phyloP scores from a whole-genome alignment of 2,888 invertebrate genomes.

The Torymus auratus region DNA sequence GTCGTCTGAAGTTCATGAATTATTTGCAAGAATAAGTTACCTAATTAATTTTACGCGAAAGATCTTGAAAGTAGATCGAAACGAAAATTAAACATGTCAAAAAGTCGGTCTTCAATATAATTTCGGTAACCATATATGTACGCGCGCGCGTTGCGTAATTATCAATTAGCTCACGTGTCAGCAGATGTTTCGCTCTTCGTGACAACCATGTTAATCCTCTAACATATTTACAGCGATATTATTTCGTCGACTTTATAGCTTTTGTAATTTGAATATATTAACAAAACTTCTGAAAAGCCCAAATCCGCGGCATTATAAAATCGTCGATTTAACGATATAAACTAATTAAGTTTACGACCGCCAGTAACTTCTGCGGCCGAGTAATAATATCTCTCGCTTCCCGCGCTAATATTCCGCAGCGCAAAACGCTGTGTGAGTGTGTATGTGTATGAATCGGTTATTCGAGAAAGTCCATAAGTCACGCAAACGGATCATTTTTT shows the following conservation, averaged over 20 bases:
- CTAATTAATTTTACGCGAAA: no score
- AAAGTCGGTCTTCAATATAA: no score
- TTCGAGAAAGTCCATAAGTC: constrained; percentile 28
- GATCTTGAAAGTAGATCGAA: no score
- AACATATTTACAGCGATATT: constrained; percentile 20
- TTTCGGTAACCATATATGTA: no score
- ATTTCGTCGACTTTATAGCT: constrained; percentile 9
- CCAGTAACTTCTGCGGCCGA: constrained; percentile 3
- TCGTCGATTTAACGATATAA: constrained; percentile 45
- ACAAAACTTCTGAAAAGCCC: constrained; percentile 14
- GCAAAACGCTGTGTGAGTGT: no score
- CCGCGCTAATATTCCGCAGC: no score
- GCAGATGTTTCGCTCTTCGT: constrained; percentile 4
- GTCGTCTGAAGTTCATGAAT: no score
- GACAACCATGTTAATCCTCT: constrained; percentile 9
- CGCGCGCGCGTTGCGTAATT: background rate
- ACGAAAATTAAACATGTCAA: no score
- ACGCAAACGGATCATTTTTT: constrained; percentile 12
- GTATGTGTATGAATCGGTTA: constrained; percentile 14
- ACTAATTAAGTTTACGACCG: constrained; percentile 49
- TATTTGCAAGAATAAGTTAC: no score
- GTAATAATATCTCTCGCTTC: background rate
- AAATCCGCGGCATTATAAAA: constrained; percentile 32
- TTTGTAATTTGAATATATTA: constrained; percentile 45
- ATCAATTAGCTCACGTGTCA: constrained; percentile 6